A percentile compares a stretch with the other conserved stretches of the same genome.
phyloP scores from a whole-genome alignment of 2,888 invertebrate genomes.

The Apocheima hispidaria region DNA sequence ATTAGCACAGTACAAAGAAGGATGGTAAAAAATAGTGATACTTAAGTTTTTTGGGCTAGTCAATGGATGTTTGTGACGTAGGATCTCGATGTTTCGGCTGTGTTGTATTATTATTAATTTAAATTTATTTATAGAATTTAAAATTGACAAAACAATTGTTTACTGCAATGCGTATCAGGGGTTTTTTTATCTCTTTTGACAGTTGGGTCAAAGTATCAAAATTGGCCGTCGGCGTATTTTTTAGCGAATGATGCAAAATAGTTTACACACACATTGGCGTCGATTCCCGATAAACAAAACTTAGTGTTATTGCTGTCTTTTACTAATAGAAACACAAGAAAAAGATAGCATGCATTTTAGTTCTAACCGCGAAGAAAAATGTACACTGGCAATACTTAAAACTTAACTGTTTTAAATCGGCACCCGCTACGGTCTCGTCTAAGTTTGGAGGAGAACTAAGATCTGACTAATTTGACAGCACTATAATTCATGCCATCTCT shows the following conservation, averaged over 20 bases:
- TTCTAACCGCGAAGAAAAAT: no score
- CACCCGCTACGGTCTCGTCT: no score
- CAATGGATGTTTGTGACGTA: constrained; percentile 52
- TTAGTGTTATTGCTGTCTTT: no score
- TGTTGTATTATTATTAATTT: constrained; percentile 64
- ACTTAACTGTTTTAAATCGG: no score
- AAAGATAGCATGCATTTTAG: no score
- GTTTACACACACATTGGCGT: not conserved
- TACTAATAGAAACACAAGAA: no score
- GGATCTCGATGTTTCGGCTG: constrained; percentile 79
- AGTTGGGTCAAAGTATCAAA: constrained; percentile 21
- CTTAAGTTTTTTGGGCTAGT: constrained; percentile 53
- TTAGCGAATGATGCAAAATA: constrained; percentile 12
- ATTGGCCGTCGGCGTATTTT: constrained; percentile 33
- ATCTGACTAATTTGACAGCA: no score
- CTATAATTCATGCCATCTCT: no score
- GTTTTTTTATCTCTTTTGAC: not conserved
- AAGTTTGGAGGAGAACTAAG: no score
- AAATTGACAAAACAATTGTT: not conserved
- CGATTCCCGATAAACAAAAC: no score
- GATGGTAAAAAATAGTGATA: constrained; percentile 37
- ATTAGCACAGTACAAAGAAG: constrained; percentile 47
- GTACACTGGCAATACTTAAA: no score
- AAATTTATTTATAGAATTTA: constrained; percentile 38
- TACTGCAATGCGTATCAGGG: constrained; percentile 9